Evolutionary conservation across 1,140 invertebrate species (phyloP).

Genomic region (Dendrolimus punctatus): DNA sequence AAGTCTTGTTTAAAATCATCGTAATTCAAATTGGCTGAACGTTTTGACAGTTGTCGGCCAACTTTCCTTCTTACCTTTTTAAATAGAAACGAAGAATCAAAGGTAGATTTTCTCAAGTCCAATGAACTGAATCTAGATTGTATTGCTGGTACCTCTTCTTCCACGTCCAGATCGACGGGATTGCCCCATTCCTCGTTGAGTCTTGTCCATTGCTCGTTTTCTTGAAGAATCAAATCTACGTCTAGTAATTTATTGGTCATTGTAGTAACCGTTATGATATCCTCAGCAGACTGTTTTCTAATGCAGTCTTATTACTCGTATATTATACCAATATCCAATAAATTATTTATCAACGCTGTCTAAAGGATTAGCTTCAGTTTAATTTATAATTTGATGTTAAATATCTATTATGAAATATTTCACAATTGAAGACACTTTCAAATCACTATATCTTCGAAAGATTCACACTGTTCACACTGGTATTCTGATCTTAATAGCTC

Average conservation of each 20-base stretch:
- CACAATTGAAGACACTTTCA: too few species aligned
- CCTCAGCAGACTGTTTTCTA: too few species aligned
- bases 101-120: conserved; percentile 38
- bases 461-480: too few species aligned
- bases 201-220: conserved; percentile 52
- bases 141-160: conserved; percentile 26
- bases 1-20: conserved; percentile 40
- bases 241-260: conserved; percentile 42
- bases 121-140: conserved; percentile 33
- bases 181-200: conserved; percentile 50
- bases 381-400: too few species aligned
- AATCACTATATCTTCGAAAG: too few species aligned
- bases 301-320: too few species aligned
- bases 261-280: not conserved
- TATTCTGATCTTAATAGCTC: too few species aligned
- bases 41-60: conserved; percentile 30
- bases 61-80: conserved; percentile 41
- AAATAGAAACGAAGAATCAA: conserved; percentile 47
- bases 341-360: too few species aligned
- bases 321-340: too few species aligned
- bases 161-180: conserved; percentile 48
- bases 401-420: too few species aligned
- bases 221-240: conserved; percentile 38
- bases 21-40: conserved; percentile 26
- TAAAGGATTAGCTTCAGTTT: too few species aligned